A percentile compares a stretch with the other conserved stretches of the same genome.
phyloP scores from a whole-genome alignment of 2,888 invertebrate genomes.

The Gryllus longicercus region DNA sequence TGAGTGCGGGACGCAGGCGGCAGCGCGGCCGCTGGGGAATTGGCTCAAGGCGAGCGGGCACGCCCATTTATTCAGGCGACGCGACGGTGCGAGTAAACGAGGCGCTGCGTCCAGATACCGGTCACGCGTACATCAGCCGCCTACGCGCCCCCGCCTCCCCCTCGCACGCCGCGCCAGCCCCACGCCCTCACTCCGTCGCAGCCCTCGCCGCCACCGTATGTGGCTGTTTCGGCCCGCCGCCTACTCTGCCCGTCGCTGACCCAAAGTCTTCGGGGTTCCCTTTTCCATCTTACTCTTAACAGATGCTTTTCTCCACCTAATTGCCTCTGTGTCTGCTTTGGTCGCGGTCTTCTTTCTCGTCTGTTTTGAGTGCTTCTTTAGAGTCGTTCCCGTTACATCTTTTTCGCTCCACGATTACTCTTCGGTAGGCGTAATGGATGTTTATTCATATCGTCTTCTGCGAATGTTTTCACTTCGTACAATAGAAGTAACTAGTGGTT shows the following conservation, averaged over 20 bases:
- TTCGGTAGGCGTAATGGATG: too few species aligned
- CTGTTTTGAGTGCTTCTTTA: too few species aligned
- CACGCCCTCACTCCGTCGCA: background rate
- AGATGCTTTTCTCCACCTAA: too few species aligned
- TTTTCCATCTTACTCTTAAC: too few species aligned
- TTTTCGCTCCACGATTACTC: too few species aligned
- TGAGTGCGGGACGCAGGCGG: background rate
- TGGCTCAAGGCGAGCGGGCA: background rate
- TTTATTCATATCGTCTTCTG: too few species aligned
- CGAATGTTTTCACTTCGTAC: too few species aligned
- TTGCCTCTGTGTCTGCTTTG: too few species aligned
- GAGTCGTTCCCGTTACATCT: too few species aligned
- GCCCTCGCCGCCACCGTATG: background rate
- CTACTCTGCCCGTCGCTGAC: background rate
- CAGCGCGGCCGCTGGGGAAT: background rate
- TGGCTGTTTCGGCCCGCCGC: background rate
- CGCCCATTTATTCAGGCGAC: background rate
- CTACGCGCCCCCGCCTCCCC: background rate
- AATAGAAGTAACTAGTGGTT: too few species aligned
- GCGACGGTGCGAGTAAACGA: background rate
- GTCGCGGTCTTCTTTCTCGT: too few species aligned
- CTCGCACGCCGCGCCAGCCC: background rate
- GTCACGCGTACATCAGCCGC: conserved; percentile 2
- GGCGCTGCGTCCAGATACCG: background rate
- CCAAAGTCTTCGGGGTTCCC: too few species aligned